Evolutionary conservation across 2,113 vertebrate species (phyloP).

Genomic region (Oncorhynchus tshawytscha): DNA sequence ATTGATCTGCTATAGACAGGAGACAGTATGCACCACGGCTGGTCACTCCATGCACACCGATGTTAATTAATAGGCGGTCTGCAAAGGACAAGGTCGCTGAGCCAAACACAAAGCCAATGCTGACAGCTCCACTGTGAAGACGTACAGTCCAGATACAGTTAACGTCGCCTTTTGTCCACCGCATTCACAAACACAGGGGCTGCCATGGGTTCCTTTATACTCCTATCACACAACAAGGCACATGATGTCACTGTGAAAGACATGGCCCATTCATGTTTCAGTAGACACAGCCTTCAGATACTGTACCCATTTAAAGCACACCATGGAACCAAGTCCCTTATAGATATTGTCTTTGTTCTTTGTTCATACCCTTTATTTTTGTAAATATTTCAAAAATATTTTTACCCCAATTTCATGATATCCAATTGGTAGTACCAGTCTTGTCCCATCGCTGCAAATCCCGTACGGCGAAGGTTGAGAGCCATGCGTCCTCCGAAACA

Average conservation of each 20-base stretch:
- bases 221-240: neutral
- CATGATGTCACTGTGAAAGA: neutral
- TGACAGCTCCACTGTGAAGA: constrained; percentile 47
- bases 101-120: constrained; percentile 47
- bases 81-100: constrained; percentile 55
- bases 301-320: too few species aligned
- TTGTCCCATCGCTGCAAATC: too few species aligned
- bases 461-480: too few species aligned
- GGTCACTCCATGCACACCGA: constrained; percentile 42
- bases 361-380: too few species aligned
- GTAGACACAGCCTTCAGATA: neutral
- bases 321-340: too few species aligned
- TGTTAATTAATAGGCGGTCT: constrained; percentile 64
- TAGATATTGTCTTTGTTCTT: too few species aligned
- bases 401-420: too few species aligned
- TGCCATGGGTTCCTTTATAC: constrained; percentile 3
- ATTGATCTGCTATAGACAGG: constrained; percentile 59
- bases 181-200: neutral
- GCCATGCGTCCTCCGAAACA: too few species aligned
- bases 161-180: constrained; percentile 25
- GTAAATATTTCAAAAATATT: too few species aligned
- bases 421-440: too few species aligned
- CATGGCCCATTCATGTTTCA: neutral
- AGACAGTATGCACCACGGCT: constrained; percentile 32
- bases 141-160: constrained; percentile 36